These are phyloP conservation scores for Dasypus novemcinctus DNA, from an alignment of 2,113 vertebrate species.

Conservation along the genomic window DNA sequence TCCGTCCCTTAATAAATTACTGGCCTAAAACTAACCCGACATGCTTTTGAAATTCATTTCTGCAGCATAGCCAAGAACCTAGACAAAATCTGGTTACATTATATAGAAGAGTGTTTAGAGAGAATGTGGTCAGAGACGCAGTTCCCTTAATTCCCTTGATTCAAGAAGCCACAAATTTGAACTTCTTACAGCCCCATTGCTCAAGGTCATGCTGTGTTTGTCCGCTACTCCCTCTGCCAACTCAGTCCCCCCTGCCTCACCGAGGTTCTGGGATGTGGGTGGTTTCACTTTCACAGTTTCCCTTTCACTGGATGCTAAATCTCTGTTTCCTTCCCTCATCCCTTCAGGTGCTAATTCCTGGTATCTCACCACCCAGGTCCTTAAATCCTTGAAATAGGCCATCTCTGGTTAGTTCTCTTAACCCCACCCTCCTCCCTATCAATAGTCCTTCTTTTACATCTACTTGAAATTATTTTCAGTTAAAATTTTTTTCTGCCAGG, in stretches of 20 bases:
- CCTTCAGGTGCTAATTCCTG: neutral
- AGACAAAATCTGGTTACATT: too few species aligned
- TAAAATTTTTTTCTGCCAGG: neutral
- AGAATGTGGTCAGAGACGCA: neutral
- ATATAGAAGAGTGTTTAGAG: neutral
- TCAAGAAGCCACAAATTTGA: neutral
- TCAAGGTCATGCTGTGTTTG: neutral
- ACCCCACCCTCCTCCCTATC: neutral
- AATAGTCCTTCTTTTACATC: neutral
- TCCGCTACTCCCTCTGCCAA: too few species aligned
- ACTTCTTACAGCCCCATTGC: neutral
- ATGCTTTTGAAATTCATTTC: too few species aligned
- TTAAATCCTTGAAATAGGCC: neutral
- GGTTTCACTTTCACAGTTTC: neutral
- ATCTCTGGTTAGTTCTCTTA: neutral
- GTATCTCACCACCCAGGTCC: neutral
- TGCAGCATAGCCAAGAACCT: too few species aligned
- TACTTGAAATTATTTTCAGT: neutral
- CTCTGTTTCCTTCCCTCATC: neutral
- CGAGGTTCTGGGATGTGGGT: too few species aligned
- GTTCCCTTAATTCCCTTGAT: neutral
- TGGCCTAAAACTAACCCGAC: too few species aligned
- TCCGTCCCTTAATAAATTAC: too few species aligned
- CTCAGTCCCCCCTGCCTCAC: neutral
- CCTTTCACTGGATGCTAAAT: neutral